Percentiles rank a stretch among this genome's conserved stretches.
phyloP scores from a whole-genome alignment of 2,888 invertebrate species.

The Physocephala rufipes region DNA sequence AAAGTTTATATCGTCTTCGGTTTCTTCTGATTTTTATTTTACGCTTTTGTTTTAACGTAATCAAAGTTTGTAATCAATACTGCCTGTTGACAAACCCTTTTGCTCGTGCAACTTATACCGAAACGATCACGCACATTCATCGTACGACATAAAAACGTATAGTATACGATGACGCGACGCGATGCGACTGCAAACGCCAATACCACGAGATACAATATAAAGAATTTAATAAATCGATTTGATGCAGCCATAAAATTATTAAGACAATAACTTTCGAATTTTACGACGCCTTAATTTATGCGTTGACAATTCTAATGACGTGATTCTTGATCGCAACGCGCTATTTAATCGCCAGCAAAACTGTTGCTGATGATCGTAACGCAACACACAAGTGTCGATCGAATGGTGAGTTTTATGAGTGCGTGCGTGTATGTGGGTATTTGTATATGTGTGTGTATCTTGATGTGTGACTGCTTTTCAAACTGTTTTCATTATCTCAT shows the following conservation, averaged over 20 bases:
- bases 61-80: no score
- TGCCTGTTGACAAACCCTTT: neutral
- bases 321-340: slow-evolving; percentile 31
- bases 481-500: no score
- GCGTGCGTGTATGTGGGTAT: no score
- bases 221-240: slow-evolving; percentile 21
- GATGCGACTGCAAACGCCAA: neutral
- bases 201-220: neutral
- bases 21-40: no score
- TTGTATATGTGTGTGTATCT: neutral
- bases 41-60: no score
- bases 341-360: slow-evolving; percentile 5
- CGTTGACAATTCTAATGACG: slow-evolving; percentile 63
- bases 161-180: neutral
- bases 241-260: slow-evolving; percentile 28
- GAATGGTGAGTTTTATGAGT: no score
- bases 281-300: slow-evolving; percentile 63
- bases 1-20: no score
- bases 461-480: no score
- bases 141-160: neutral
- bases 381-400: neutral
- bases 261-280: slow-evolving; percentile 54
- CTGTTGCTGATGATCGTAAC: slow-evolving; percentile 11
- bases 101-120: neutral
- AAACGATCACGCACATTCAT: no score